Base-by-base conservation (phyloP, 35 echinoderm and acorn worm genomes). In the Acanthaster planci region DNA sequence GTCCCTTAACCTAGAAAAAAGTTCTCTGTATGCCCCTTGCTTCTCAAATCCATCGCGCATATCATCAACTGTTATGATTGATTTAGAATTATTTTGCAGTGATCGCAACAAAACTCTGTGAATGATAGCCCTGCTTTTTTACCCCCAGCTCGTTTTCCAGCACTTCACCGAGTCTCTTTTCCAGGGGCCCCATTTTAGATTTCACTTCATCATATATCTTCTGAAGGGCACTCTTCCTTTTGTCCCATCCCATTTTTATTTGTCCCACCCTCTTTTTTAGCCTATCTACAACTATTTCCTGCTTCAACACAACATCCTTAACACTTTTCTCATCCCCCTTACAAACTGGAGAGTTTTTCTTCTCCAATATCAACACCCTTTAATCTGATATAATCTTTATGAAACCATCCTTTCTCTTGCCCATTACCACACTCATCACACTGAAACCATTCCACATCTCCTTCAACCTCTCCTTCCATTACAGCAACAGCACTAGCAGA, bases 51-150 rank as follows among this genome's bases (percentile, higher is more conserved):
- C 60, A 8, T 23, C 3, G 1, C 18, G 21, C 1, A 67, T 22
- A 29, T 67, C 60, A 4, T 67, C 4, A 67, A 26, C 60, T 8
- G 0, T 29, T 67, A 15, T 2, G 60, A 67, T 22, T 34, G 51
- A 8, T 56, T 38, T 16, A 90, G 39, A 55, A 84, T 90, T 5
- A 77, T 84, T 53, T 84, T 67, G 67, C 88, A 90, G 68, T 90
- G 88, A 77, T 84, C 84, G 4, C 81, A 18, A 90, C 81, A 77
- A 90, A 90, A 29, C 88, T 84, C 30, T 89, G 80, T 0, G 87
- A 84, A 36, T 84, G 87, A 58, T 89, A 84, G 30, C 79, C 87
- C 83, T 89, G 59, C 8, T 83, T 84, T 40, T 90, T 83, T 0
- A 83, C 80, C 9, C 38, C 22, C 26, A 51, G 27, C 29, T 16